These are phyloP conservation scores for Spongia lamella DNA, from an alignment of 37 sponge, comb jelly and placozoan species.

Conservation along the genomic window DNA sequence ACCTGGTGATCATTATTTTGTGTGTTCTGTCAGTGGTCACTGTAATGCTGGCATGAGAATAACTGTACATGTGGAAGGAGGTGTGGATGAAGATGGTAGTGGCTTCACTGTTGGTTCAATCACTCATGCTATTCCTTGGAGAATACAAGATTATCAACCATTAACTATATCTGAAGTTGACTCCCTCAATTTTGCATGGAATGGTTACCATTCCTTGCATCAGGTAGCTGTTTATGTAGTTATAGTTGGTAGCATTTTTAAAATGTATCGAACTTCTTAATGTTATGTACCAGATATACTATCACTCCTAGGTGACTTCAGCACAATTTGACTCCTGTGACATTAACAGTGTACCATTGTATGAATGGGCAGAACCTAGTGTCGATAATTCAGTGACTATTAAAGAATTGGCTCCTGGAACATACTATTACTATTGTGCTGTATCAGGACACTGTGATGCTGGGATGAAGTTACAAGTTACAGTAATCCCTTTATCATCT, in stretches of 20 bases:
- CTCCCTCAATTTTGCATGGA: constrained; percentile 53
- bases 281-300: too few species aligned
- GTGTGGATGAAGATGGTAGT: not conserved
- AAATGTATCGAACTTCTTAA: too few species aligned
- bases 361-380: constrained; percentile 65
- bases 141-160: constrained; percentile 51
- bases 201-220: constrained; percentile 74
- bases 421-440: constrained; percentile 73
- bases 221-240: too few species aligned
- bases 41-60: constrained; percentile 72
- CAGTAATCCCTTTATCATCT: constrained; percentile 17
- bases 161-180: constrained; percentile 45
- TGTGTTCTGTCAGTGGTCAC: constrained; percentile 66
- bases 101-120: not conserved
- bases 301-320: constrained; percentile 45
- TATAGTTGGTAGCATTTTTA: too few species aligned
- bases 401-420: constrained; percentile 42
- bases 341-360: constrained; percentile 23
- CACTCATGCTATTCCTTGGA: constrained; percentile 48
- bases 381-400: constrained; percentile 55
- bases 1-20: constrained; percentile 72
- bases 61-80: constrained; percentile 51
- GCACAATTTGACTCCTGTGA: constrained; percentile 45
- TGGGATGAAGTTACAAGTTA: constrained; percentile 77
- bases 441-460: constrained; percentile 79